Base-by-base conservation (phyloP, 2,888 invertebrate genomes). In the Camptogramma bilineatum region DNA sequence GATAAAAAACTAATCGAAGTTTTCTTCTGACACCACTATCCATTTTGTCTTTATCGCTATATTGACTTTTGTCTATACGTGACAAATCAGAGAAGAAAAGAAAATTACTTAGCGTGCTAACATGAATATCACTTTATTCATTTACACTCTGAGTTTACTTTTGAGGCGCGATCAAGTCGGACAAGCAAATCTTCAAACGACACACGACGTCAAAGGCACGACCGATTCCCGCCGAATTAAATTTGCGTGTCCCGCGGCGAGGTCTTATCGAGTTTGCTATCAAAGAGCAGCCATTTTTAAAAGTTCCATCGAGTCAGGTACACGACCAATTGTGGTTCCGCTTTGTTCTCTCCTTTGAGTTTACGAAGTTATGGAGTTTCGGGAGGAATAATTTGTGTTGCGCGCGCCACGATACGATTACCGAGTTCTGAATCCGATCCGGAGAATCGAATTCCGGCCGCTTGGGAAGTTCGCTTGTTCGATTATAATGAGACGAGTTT, bases 271-370 rank as follows among this genome's bases (percentile, higher is more conserved):
- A 91, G 85, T 93, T 91, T 85, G 65, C 82, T 83, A 81, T 91
- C 91, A 91, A 91, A 93, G 91, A 91, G 87, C 87, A 83, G 88
- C 88, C 90, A 90, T 91, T 91, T 91, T 91, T 90, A 89, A 91
- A 91, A 90, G 81, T 90, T 90, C 85, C 83, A 87, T 84, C 84
- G 84, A 86, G 82, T 82, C 88, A 90, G 89, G 90, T 90, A 89
- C 82, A 81, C 83, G 82, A 82, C 87, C 90, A 90, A 91, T 91
- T 92, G 92, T 90, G 92, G 92, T 88, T 78, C 82, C 86, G 85
- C 91, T 91, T 91, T 92, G 92, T 92, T 92, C 91, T 85, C 87
- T 86, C 86, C 85, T 88, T 88, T 88, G 87, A 88, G 87, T 88
- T 90, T 87, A 92, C 82, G 89, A 90, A 92, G 91, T 92, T 92